phyloP scores from a whole-genome alignment of 2,888 invertebrate species.

The Apoderus coryli region DNA sequence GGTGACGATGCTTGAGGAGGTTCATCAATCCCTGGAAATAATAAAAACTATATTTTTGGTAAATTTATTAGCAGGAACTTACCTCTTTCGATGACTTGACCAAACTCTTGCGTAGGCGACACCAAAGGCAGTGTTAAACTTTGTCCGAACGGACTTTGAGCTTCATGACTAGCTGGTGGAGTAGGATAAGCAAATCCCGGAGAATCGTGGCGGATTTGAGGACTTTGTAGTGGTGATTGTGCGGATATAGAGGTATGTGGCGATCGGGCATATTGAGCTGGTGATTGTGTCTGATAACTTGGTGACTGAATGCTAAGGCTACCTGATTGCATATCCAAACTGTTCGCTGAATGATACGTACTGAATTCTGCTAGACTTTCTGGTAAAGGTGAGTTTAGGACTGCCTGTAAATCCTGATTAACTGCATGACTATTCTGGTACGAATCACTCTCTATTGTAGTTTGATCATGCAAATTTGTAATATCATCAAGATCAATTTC shows the following conservation, averaged over 20 bases:
- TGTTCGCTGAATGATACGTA: conserved; percentile 49
- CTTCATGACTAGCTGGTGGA: conserved; percentile 78
- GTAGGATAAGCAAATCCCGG: conserved; percentile 73
- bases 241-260: conserved; percentile 35
- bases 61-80: too few relatives aligned
- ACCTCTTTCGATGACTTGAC: conserved; percentile 29
- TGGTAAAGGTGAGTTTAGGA: conserved; percentile 62
- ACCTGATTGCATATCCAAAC: conserved; percentile 31
- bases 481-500: conserved; percentile 49
- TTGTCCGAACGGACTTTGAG: conserved; percentile 45
- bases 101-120: conserved; percentile 32
- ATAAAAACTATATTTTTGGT: too few relatives aligned
- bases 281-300: conserved; percentile 30
- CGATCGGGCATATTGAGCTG: conserved; percentile 29
- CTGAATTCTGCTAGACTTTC: conserved; percentile 72
- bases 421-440: conserved; percentile 37
- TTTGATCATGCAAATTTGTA: conserved; percentile 39
- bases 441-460: conserved; percentile 36
- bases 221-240: conserved; percentile 49
- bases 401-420: conserved; percentile 59
- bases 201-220: conserved; percentile 46
- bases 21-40: conserved; percentile 35
- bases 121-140: conserved; percentile 31
- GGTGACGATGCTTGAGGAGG: conserved; percentile 67
- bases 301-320: conserved; percentile 27